Evolutionary conservation across 2,888 invertebrate genomes (phyloP), one percentile per base, ranked within the genome.

Genomic region (Drosophila melanosoma): DNA sequence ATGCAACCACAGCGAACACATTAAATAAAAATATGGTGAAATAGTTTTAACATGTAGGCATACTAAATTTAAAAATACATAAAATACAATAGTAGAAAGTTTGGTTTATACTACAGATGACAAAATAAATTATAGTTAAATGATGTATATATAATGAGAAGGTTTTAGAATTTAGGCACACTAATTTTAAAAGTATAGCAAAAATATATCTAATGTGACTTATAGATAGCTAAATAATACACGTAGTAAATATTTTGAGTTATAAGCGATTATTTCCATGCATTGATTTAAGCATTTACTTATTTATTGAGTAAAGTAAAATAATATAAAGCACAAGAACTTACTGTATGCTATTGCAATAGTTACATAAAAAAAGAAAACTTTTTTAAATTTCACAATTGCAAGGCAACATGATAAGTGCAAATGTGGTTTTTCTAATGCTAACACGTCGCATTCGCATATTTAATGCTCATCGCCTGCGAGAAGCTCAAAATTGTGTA

Each of bases 361-460:
- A 15, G 17, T 59, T 5, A 3, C 35, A 35, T 59, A 58, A 5
- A 33, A 59, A 32, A 32, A 17, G 26, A n/a, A 42, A 35, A 51
- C 29, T 12, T 52, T 3, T 8, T 52, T 58, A 51, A 60, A 42
- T 17, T 54, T 26, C 12, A n/a, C 20, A 58, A 40, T 17, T 35
- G 23, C 12, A 8, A 8, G 33, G 23, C 17, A 36, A 53, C 20
- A 40, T 51, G 10, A 32, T 33, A 35, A 11, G 17, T 1, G 15
- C 15, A 12, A 5, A 17, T 17, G 20, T 45, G 12, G n/a, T 53
- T 64, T 52, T 4, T 33, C 26, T 48, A 61, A 58, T 56, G 64
- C 23, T 10, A 26, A 26, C 81, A 76, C 71, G 76, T 68, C 38
- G 36, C 26, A 38, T 20, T 1, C 49, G 20, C 57, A 67, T 63